Conservation (phyloP, 2,888 invertebrate genomes). For the Plagiodera versicolora region DNA sequence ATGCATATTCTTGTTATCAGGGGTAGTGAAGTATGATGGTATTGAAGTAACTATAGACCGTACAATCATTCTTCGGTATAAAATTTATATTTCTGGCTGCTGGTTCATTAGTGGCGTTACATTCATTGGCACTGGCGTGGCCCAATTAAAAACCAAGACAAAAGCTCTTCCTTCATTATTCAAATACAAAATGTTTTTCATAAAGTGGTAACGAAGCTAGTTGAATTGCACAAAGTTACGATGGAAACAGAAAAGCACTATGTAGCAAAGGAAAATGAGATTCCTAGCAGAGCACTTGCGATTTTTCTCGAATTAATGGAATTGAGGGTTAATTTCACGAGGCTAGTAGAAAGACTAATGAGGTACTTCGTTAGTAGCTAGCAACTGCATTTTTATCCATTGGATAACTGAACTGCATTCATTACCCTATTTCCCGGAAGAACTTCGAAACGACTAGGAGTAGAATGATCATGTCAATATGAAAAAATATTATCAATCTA, state of each 20-base stretch:
- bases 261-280: neutral
- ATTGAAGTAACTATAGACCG: too few species aligned
- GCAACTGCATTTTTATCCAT: neutral
- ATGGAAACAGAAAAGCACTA: neutral
- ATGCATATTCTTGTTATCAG: too few species aligned
- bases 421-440: neutral
- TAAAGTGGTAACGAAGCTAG: conserved; percentile 1
- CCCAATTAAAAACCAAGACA: conserved; percentile 1
- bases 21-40: too few species aligned
- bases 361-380: neutral
- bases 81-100: neutral
- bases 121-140: neutral
- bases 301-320: neutral
- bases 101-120: neutral
- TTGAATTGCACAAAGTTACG: neutral
- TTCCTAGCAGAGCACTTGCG: neutral
- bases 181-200: conserved; percentile 1
- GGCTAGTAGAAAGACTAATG: neutral
- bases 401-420: neutral
- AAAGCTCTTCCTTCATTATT: conserved; percentile 1
- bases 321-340: neutral
- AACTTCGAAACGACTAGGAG: neutral
- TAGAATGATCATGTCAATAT: too few species aligned
- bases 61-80: neutral
- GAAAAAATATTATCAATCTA: too few species aligned